phyloP scores from a whole-genome alignment of 2,888 invertebrate genomes.

The Ceraclea dissimilis region DNA sequence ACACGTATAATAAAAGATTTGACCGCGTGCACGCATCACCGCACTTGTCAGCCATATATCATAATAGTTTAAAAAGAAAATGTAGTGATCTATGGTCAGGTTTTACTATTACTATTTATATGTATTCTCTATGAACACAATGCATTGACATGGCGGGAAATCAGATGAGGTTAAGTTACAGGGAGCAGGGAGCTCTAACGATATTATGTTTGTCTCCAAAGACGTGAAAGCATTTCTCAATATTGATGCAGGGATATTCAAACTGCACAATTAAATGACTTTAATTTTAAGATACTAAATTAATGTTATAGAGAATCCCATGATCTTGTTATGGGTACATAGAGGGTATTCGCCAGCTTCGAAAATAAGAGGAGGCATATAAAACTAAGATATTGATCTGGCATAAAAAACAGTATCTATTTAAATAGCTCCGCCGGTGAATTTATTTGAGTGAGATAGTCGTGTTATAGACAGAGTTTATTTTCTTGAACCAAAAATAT shows the following conservation, averaged over 20 bases:
- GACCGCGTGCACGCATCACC: neutral
- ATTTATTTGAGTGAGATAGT: too few species aligned
- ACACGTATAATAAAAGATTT: constrained; percentile 1
- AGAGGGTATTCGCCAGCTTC: too few species aligned
- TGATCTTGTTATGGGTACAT: too few species aligned
- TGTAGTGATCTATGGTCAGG: constrained; percentile 7
- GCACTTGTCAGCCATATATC: constrained; percentile 8
- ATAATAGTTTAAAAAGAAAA: neutral
- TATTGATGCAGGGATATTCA: constrained; percentile 3
- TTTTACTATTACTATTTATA: constrained; percentile 11
- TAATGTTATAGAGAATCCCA: too few species aligned
- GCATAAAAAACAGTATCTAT: too few species aligned
- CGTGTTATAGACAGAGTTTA: too few species aligned
- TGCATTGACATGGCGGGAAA: constrained; percentile 14
- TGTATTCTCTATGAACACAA: constrained; percentile 7
- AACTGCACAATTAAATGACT: too few species aligned
- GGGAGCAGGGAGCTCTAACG: neutral
- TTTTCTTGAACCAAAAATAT: too few species aligned
- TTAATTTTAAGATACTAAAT: too few species aligned
- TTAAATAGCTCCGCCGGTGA: too few species aligned
- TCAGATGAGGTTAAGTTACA: neutral
- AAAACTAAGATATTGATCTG: too few species aligned
- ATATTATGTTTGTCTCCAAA: neutral
- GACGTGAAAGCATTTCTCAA: neutral
- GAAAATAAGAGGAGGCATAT: too few species aligned